phyloP scores from a whole-genome alignment of 1,140 invertebrate species.

The Bombus terrestris region DNA sequence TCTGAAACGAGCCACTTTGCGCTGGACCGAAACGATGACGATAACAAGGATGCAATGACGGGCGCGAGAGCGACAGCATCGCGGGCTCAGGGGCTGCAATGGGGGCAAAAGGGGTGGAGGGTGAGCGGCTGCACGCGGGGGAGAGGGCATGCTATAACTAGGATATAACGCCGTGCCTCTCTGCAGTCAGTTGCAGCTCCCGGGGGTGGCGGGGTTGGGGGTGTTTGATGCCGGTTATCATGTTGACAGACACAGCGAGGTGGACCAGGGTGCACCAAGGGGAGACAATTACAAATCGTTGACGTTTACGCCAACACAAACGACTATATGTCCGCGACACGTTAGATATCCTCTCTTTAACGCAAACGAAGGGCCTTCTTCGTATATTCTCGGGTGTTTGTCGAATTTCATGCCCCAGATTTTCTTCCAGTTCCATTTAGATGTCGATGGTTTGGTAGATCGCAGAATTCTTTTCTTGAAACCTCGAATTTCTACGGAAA shows the following conservation, averaged over 20 bases:
- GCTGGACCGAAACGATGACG: conserved; percentile 59
- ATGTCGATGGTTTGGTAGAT: neutral
- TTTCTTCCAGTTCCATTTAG: neutral
- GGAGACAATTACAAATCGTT: conserved; percentile 82
- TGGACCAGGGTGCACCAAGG: conserved; percentile 71
- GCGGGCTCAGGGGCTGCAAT: conserved; percentile 51
- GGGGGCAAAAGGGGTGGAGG: conserved; percentile 17
- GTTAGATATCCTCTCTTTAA: conserved; percentile 67
- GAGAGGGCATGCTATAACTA: conserved; percentile 72
- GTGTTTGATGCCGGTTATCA: conserved; percentile 82
- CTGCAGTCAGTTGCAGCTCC: conserved; percentile 80
- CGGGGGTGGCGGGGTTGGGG: conserved; percentile 67
- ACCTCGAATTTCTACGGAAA: neutral
- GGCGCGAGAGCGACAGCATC: conserved; percentile 56
- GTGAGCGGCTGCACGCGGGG: conserved; percentile 55
- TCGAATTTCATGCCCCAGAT: neutral
- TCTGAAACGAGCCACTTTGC: conserved; percentile 56
- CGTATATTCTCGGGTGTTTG: conserved; percentile 1
- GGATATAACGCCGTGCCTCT: conserved; percentile 74
- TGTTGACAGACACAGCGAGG: conserved; percentile 81
- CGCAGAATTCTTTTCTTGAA: rapidly evolving
- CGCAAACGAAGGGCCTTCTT: conserved; percentile 50
- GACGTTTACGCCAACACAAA: conserved; percentile 79
- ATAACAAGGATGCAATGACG: conserved; percentile 68
- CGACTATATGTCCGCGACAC: conserved; percentile 75